A percentile compares a stretch with the other conserved stretches of the same genome.
Conservation (phyloP, 2,888 invertebrate species). For the Drosophila limbata region DNA sequence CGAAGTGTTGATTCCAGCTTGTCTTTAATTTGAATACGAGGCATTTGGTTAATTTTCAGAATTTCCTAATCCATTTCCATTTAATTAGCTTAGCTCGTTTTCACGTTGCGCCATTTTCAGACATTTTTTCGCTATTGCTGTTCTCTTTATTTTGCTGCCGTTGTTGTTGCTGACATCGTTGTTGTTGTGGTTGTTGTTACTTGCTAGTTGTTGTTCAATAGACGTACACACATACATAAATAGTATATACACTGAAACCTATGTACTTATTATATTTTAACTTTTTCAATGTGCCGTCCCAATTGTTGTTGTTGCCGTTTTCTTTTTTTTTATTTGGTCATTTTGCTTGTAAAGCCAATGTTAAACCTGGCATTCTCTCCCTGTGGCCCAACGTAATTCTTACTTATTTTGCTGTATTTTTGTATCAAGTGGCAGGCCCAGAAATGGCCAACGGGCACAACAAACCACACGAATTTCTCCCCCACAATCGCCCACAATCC, state of each 20-base stretch:
- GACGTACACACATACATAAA: constrained; percentile 15
- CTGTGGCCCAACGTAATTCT: constrained; percentile 1
- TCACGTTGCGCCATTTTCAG: constrained; percentile 15
- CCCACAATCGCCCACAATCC: not conserved
- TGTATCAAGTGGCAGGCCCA: constrained; percentile 63
- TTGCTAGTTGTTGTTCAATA: constrained; percentile 34
- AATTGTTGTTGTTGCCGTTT: constrained; percentile 33
- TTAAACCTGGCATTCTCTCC: not conserved
- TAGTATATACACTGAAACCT: constrained; percentile 24
- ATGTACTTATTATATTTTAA: constrained; percentile 70
- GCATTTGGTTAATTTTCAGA: constrained; percentile 7
- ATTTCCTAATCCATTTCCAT: constrained; percentile 26
- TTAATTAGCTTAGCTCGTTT: constrained; percentile 48
- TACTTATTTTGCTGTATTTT: constrained; percentile 29
- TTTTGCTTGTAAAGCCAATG: constrained; percentile 37
- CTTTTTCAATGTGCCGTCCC: constrained; percentile 71
- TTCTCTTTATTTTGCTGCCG: not conserved
- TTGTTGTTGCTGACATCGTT: not conserved
- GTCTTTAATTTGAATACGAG: constrained; percentile 9
- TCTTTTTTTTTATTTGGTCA: constrained; percentile 32
- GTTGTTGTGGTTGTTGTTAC: constrained; percentile 16
- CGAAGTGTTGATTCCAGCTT: not conserved
- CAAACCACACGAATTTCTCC: constrained; percentile 15
- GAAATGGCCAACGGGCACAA: constrained; percentile 69
- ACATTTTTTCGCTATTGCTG: constrained; percentile 16